A percentile compares a stretch with the other conserved stretches of the same genome.
Conservation (phyloP, 2,113 vertebrate genomes). For the Diadophis punctatus region DNA sequence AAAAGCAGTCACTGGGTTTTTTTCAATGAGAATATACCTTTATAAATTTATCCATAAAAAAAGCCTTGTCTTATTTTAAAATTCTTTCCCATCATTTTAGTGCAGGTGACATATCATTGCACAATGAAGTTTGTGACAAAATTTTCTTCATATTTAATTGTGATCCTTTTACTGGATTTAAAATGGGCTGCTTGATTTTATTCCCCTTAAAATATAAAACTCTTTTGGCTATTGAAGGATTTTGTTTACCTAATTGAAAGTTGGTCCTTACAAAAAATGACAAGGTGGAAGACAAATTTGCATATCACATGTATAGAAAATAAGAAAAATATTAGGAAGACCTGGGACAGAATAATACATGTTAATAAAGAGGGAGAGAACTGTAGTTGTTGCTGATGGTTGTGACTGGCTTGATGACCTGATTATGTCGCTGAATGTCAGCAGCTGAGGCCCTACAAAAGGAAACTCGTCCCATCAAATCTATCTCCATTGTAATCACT, state of each 20-base stretch:
- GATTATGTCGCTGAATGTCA: conserved; percentile 86
- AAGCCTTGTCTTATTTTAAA: conserved; percentile 19
- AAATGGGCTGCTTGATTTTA: conserved; percentile 54
- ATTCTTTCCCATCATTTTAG: conserved; percentile 22
- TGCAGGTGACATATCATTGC: conserved; percentile 37
- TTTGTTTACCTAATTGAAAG: conserved; percentile 61
- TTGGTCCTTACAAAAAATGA: conserved; percentile 42
- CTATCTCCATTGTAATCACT: conserved; percentile 77
- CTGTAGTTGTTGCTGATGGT: conserved; percentile 78
- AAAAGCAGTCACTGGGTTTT: background rate
- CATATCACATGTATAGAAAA: background rate
- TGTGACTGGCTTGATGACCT: conserved; percentile 84
- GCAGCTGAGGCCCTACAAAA: conserved; percentile 82
- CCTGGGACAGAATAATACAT: conserved; percentile 76
- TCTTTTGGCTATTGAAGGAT: conserved; percentile 45
- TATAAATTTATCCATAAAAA: conserved; percentile 27
- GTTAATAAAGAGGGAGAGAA: conserved; percentile 80
- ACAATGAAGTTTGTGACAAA: conserved; percentile 30
- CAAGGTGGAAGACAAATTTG: background rate
- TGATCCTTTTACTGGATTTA: conserved; percentile 55
- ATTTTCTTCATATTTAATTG: conserved; percentile 59
- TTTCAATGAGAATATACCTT: conserved; percentile 17
- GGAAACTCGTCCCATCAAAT: conserved; percentile 80
- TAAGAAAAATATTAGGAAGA: conserved; percentile 67
- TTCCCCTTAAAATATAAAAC: conserved; percentile 56